Conservation (phyloP, 2,113 vertebrate genomes). For the Microtus richardsoni region DNA sequence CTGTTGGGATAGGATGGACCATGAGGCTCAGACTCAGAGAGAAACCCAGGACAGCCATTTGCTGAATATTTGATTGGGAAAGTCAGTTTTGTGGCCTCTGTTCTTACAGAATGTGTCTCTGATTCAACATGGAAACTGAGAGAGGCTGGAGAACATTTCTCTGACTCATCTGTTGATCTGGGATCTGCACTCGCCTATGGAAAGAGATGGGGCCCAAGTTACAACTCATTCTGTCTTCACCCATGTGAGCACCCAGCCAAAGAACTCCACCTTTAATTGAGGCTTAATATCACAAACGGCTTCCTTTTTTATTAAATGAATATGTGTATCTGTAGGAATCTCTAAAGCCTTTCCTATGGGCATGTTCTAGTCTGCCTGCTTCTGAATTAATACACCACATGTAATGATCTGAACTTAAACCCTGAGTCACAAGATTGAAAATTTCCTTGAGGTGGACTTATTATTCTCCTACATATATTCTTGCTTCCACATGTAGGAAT, state of each 20-base stretch:
- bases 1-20: neutral
- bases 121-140: neutral
- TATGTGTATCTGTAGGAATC: conserved; percentile 57
- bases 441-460: neutral
- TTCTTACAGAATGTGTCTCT: neutral
- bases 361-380: conserved; percentile 65
- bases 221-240: neutral
- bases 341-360: conserved; percentile 61
- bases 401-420: conserved; percentile 64
- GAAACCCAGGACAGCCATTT: neutral
- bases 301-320: conserved; percentile 59
- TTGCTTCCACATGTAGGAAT: neutral
- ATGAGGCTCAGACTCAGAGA: neutral
- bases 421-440: conserved; percentile 53
- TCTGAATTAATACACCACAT: conserved; percentile 53
- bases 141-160: neutral
- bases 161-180: neutral
- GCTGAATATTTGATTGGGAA: neutral
- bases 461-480: neutral
- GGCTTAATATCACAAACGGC: conserved; percentile 45
- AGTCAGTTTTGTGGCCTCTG: neutral
- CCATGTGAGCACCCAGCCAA: neutral
- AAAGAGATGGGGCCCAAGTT: neutral
- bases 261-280: conserved; percentile 41
- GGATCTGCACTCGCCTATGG: neutral